phyloP scores from a whole-genome alignment of 23 tunicate genomes.

The Ascidia mentula region DNA sequence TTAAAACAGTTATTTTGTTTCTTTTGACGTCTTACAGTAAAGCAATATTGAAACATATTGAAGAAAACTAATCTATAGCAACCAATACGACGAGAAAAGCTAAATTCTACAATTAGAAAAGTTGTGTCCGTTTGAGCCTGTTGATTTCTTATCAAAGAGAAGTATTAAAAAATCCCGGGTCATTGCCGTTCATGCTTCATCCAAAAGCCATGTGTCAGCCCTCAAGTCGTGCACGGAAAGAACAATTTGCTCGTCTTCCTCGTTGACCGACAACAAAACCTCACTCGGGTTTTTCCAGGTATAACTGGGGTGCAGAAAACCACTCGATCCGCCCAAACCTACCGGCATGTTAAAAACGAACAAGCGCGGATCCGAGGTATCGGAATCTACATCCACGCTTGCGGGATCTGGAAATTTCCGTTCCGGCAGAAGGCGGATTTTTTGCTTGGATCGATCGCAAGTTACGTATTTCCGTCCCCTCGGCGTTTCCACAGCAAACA shows the following conservation, averaged over 20 bases:
- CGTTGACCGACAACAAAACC: neutral
- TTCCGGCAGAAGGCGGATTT: neutral
- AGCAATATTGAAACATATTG: too few relatives aligned
- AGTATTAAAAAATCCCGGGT: too few relatives aligned
- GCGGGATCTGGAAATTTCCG: neutral
- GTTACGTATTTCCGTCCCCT: neutral
- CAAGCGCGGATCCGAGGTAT: neutral
- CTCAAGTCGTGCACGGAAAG: neutral
- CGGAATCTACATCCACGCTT: neutral
- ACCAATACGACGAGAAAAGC: too few relatives aligned
- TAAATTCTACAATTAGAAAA: too few relatives aligned
- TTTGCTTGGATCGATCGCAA: neutral
- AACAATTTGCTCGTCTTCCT: neutral
- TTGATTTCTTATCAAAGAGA: too few relatives aligned
- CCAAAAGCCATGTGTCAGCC: neutral
- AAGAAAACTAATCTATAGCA: too few relatives aligned
- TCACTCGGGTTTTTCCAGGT: neutral
- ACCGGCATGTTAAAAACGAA: neutral
- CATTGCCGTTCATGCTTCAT: neutral
- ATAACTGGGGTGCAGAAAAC: neutral
- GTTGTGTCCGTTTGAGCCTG: too few relatives aligned
- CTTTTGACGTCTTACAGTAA: too few relatives aligned
- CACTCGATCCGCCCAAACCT: neutral
- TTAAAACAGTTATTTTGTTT: too few relatives aligned
- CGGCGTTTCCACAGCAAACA: neutral